Evolutionary conservation across 2,797 vertebrate genomes (phyloP), one percentile per base, ranked within the genome.

Genomic region (Meda fulgida): DNA sequence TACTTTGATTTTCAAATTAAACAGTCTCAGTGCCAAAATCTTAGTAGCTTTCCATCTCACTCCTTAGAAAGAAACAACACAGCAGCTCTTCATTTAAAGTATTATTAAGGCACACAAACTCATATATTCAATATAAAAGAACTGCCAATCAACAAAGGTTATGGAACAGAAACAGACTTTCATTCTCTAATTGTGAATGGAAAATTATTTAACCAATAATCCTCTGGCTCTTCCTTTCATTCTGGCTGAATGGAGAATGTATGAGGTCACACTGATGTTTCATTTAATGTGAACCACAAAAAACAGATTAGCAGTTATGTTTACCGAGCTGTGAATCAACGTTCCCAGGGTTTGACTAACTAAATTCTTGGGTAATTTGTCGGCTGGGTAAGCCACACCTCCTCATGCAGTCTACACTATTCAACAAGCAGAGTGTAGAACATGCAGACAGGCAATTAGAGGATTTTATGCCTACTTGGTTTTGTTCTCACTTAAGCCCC

Each of bases 191-290:
- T 36, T 66, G 16, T 40, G n/a, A 67, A 58, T 66, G 48, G 82
- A 78, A 84, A 84, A 69, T 69, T 2, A 40, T 58, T 84, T 67
- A 55, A 55, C 19, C 65, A 43, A 60, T 43, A 78, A 43, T 51
- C 60, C 48, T 31, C 46, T 31, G 46, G 23, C 43, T 71, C 80
- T n/a, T 72, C 80, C 82, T 89, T 84, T 85, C 90, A 89, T 87
- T 90, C 87, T 7, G 89, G 72, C 87, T 92, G 88, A 93, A 77
- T 34, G 40, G 80, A 85, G 83, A 85, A 76, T 76, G 78, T 85
- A 60, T 75, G 53, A 85, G 83, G 38, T 73, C n/a, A 85, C 4
- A 3, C 65, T 84, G 78, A 43, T 71, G 46, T 81, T 69, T 69
- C 26, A 73, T 81, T 85, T 70, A 73, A 78, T 48, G 78, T 43